Evolutionary conservation across 2,888 invertebrate genomes (phyloP).

Genomic region (Mythimna pallens): DNA sequence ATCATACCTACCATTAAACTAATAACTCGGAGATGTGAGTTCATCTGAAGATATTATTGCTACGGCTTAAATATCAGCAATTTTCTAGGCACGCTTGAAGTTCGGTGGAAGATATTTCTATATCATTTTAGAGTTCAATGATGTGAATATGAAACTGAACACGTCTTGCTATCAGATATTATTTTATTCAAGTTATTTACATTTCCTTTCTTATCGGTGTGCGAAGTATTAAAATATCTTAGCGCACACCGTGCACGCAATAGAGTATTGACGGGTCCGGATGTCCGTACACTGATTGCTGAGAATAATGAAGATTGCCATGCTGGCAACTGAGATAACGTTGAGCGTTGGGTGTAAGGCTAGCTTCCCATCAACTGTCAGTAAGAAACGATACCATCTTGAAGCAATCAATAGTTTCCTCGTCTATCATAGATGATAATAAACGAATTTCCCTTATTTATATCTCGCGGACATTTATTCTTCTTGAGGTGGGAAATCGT

Average conservation of each 20-base stretch:
- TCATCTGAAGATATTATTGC: constrained; percentile 19
- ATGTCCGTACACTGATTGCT: constrained; percentile 41
- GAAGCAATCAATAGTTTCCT: constrained; percentile 27
- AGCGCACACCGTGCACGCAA: background rate
- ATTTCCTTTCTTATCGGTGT: background rate
- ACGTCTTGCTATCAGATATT: constrained; percentile 3
- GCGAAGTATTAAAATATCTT: constrained; percentile 6
- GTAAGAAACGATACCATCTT: constrained; percentile 23
- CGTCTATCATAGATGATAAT: constrained; percentile 12
- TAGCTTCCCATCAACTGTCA: constrained; percentile 35
- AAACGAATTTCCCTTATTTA: constrained; percentile 11
- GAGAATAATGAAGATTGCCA: constrained; percentile 53
- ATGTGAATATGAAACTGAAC: constrained; percentile 14
- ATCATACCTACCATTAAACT: background rate
- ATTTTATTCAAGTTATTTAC: constrained; percentile 6
- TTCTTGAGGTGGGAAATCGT: no score
- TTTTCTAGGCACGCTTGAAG: constrained; percentile 7
- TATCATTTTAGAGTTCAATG: constrained; percentile 18
- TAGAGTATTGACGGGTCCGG: constrained; percentile 19
- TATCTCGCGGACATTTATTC: no score
- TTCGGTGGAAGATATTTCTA: background rate
- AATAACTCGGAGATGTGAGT: constrained; percentile 12
- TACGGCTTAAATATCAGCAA: constrained; percentile 7
- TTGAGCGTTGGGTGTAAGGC: constrained; percentile 9
- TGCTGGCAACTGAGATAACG: constrained; percentile 24